A percentile compares a stretch with the other conserved stretches of the same genome.
phyloP scores from a whole-genome alignment of 2,888 invertebrate genomes.

The Imbricaverruca yamaguchii region DNA sequence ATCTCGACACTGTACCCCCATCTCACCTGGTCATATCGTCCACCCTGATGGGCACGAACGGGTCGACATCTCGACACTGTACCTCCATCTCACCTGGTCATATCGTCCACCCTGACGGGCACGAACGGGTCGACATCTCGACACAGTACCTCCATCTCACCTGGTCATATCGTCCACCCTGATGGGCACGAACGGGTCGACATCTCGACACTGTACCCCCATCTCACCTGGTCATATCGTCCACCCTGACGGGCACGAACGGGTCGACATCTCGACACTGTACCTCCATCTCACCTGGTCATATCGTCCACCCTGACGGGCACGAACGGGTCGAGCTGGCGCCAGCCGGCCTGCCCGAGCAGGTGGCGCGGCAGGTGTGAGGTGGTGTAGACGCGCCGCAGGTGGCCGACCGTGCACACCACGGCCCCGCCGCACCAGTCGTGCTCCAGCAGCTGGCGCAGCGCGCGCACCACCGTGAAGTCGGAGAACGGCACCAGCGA shows the following conservation, averaged over 20 bases:
- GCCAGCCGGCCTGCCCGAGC: constrained; percentile 62
- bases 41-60: too few species aligned
- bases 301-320: constrained; percentile 72
- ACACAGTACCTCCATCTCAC: constrained; percentile 40
- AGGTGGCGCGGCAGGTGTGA: constrained; percentile 20
- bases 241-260: not conserved
- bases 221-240: constrained; percentile 44
- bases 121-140: too few species aligned
- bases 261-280: constrained; percentile 40
- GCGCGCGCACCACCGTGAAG: constrained; percentile 65
- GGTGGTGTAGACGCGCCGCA: not conserved
- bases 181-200: constrained; percentile 92
- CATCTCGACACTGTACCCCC: too few species aligned
- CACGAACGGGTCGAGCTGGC: constrained; percentile 86
- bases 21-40: too few species aligned
- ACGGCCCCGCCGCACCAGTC: constrained; percentile 61
- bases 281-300: constrained; percentile 38
- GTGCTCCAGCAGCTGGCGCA: constrained; percentile 64
- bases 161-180: constrained; percentile 61
- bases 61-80: too few species aligned
- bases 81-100: too few species aligned
- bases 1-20: too few species aligned
- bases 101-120: too few species aligned
- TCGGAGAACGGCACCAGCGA: constrained; percentile 58
- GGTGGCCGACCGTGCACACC: not conserved